Evolutionary conservation across 2,113 vertebrate species (phyloP).

Genomic region (Labeo rohita): DNA sequence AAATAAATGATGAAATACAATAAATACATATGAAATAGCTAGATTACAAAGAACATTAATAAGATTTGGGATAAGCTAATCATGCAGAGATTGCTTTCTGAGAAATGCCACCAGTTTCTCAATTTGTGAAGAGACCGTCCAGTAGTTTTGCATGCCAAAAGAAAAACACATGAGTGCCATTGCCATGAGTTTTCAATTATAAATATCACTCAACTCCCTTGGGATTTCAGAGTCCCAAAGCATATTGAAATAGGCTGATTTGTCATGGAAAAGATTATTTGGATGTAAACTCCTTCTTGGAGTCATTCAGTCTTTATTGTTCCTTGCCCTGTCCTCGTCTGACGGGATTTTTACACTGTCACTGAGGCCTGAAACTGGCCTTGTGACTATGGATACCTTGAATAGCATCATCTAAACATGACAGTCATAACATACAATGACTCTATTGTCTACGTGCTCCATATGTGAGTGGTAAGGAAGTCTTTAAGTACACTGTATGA

Average conservation of each 20-base stretch:
- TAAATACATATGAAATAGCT: no score
- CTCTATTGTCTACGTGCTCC: neutral
- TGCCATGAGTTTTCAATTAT: neutral
- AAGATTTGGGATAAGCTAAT: neutral
- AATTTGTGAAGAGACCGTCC: neutral
- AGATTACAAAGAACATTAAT: neutral
- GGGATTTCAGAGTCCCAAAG: neutral
- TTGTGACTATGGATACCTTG: neutral
- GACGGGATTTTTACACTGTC: neutral
- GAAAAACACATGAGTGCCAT: neutral
- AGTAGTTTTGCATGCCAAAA: neutral
- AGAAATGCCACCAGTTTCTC: neutral
- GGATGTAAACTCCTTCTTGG: neutral
- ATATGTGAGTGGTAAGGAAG: neutral
- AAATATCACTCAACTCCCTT: neutral
- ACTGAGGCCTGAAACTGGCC: neutral
- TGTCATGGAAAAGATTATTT: neutral
- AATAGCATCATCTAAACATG: neutral
- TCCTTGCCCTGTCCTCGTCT: neutral
- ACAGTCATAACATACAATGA: neutral
- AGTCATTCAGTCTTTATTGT: neutral
- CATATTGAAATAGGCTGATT: neutral
- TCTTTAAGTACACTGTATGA: neutral
- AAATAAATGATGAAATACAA: no score
- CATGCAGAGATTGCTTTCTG: neutral